Evolutionary conservation across 1,140 invertebrate species (phyloP).

Genomic region (Drosophila neocordata): DNA sequence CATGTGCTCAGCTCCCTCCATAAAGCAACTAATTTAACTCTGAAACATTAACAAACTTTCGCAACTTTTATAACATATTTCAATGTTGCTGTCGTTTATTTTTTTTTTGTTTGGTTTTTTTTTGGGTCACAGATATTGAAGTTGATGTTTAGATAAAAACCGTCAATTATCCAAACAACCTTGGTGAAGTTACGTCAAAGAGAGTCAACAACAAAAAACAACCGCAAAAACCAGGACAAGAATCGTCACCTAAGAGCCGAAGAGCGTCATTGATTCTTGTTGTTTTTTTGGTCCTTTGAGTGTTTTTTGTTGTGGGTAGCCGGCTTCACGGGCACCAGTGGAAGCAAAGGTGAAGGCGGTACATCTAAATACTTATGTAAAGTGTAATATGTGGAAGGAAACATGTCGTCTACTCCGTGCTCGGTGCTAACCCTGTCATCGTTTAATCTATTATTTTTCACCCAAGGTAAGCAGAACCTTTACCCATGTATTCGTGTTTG

Average conservation of each 20-base stretch:
- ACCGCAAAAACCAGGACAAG: slow-evolving; percentile 23
- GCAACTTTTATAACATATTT: slow-evolving; percentile 17
- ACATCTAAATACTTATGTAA: slow-evolving; percentile 65
- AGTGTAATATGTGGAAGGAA: slow-evolving; percentile 75
- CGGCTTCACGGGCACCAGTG: not conserved
- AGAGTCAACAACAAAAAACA: slow-evolving; percentile 46
- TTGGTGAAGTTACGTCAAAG: slow-evolving; percentile 70
- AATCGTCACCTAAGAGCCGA: not conserved
- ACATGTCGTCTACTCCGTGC: slow-evolving; percentile 81
- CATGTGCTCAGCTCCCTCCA: slow-evolving; percentile 10
- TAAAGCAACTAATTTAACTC: slow-evolving; percentile 15
- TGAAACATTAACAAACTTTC: slow-evolving; percentile 10
- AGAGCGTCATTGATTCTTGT: not conserved
- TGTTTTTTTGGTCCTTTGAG: not conserved
- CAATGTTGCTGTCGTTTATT: not conserved
- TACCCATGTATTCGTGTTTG: slow-evolving; percentile 8
- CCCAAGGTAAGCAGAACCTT: slow-evolving; percentile 71
- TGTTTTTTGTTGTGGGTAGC: not conserved
- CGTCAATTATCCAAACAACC: slow-evolving; percentile 30
- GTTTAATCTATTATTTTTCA: slow-evolving; percentile 83
- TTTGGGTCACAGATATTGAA: not conserved
- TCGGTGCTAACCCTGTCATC: slow-evolving; percentile 81
- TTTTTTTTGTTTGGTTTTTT: not conserved
- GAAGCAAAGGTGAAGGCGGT: slow-evolving; percentile 9
- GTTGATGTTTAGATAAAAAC: not conserved